A percentile compares a stretch with the other conserved stretches of the same genome.
Conservation (phyloP, 2,797 vertebrate species). For the Sternarchorhynchus goeldii region DNA sequence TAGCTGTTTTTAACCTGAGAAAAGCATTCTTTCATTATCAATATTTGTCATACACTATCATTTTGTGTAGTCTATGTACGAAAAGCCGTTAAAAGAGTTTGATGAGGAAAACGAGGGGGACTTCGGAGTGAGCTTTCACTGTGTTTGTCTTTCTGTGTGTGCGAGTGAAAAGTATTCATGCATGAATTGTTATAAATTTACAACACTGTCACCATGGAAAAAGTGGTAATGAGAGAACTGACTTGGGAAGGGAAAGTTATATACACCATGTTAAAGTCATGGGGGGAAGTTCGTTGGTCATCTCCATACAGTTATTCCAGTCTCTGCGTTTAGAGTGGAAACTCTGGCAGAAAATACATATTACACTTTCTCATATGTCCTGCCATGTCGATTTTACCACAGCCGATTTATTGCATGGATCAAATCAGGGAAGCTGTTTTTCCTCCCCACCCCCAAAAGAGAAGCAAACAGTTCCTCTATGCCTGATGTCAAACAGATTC, state of each 20-base stretch:
- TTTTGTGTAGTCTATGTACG: slow-evolving; percentile 36
- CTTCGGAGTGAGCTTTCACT: background rate
- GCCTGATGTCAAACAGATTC: slow-evolving; percentile 43
- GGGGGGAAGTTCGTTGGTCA: slow-evolving; percentile 29
- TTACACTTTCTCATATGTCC: slow-evolving; percentile 48
- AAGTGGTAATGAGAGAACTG: background rate
- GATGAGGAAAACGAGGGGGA: background rate
- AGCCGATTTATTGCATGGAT: slow-evolving; percentile 53
- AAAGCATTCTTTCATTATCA: slow-evolving; percentile 42
- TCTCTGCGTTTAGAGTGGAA: slow-evolving; percentile 43
- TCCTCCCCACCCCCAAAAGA: slow-evolving; percentile 20
- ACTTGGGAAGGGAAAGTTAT: slow-evolving; percentile 17
- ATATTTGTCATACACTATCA: slow-evolving; percentile 32
- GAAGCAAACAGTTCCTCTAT: slow-evolving; percentile 46
- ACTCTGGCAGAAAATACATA: slow-evolving; percentile 22
- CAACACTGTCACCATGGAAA: too few species aligned
- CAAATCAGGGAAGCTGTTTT: slow-evolving; percentile 55
- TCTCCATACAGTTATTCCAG: slow-evolving; percentile 36
- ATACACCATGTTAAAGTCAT: slow-evolving; percentile 17
- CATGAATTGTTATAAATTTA: background rate
- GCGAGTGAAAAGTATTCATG: slow-evolving; percentile 7
- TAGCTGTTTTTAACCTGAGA: background rate
- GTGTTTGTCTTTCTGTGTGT: background rate
- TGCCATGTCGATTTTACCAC: slow-evolving; percentile 54
- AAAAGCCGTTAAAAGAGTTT: slow-evolving; percentile 3